Percentiles rank a stretch among this genome's conserved stretches.
These are phyloP conservation scores for Nyleta sp. DNA, from an alignment of 2,888 invertebrate genomes.

Conservation along the genomic window DNA sequence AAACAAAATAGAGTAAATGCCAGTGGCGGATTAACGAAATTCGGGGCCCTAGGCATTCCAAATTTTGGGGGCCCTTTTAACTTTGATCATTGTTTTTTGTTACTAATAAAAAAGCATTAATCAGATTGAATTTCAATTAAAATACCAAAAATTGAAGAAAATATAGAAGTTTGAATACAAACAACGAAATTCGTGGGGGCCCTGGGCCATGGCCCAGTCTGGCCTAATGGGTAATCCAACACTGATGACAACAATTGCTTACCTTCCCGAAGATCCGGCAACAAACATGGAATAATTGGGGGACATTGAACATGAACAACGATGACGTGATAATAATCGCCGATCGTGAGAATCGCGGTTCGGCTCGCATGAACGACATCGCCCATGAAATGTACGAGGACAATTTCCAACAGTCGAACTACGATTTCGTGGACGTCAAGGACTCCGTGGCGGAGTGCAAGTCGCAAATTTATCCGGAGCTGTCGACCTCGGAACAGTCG, in stretches of 20 bases:
- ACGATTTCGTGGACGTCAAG: slow-evolving; percentile 35
- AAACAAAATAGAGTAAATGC: too few relatives aligned
- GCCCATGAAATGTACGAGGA: slow-evolving; percentile 31
- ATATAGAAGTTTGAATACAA: neutral
- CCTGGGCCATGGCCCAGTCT: slow-evolving; percentile 32
- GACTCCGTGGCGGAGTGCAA: neutral
- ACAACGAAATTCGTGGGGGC: slow-evolving; percentile 4
- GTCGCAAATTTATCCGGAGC: slow-evolving; percentile 17
- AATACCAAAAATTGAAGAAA: slow-evolving; percentile 3
- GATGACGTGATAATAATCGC: too few relatives aligned
- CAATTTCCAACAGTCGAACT: slow-evolving; percentile 22
- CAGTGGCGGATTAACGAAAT: too few relatives aligned
- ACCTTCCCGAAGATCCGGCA: too few relatives aligned
- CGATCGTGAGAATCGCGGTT: too few relatives aligned
- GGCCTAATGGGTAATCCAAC: slow-evolving; percentile 43
- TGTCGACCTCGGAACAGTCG: neutral
- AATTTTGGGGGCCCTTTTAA: too few relatives aligned
- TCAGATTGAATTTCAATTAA: neutral
- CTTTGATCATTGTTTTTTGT: too few relatives aligned
- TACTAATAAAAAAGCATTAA: too few relatives aligned
- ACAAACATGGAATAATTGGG: too few relatives aligned
- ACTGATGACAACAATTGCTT: slow-evolving; percentile 12
- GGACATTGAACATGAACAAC: too few relatives aligned
- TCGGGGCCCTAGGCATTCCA: too few relatives aligned
- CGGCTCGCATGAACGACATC: slow-evolving; percentile 15